Evolutionary conservation across 1,140 invertebrate genomes (phyloP).

Genomic region (Sinonovacula constricta): DNA sequence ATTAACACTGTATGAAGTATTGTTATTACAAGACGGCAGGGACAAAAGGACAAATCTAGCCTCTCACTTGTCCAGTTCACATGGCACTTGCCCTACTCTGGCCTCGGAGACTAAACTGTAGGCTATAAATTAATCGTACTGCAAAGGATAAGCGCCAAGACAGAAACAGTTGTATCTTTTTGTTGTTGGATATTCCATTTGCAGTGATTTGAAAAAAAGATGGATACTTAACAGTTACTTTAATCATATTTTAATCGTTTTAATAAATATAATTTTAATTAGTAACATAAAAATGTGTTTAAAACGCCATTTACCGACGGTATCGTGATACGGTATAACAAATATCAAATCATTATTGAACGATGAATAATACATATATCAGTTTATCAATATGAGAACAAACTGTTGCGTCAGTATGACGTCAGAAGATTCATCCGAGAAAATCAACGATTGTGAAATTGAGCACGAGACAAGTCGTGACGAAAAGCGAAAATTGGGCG

Average conservation of each 20-base stretch:
- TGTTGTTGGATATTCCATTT: too few relatives aligned
- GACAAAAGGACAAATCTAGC: not conserved
- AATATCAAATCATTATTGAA: not conserved
- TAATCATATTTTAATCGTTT: too few relatives aligned
- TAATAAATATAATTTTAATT: too few relatives aligned
- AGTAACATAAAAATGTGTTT: too few relatives aligned
- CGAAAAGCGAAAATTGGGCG: not conserved
- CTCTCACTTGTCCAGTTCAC: constrained; percentile 22
- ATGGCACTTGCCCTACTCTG: not conserved
- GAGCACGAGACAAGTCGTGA: not conserved
- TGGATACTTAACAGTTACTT: too few relatives aligned
- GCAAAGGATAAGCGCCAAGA: not conserved
- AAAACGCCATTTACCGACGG: too few relatives aligned
- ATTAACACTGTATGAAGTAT: constrained; percentile 37
- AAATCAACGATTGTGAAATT: not conserved
- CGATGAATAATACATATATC: not conserved
- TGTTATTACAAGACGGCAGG: constrained; percentile 13
- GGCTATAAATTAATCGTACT: not conserved
- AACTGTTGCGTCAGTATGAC: not conserved
- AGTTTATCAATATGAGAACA: not conserved
- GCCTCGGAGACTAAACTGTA: not conserved
- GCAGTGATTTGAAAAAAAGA: too few relatives aligned
- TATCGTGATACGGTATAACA: not conserved
- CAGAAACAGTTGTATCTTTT: not conserved
- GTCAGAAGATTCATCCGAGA: not conserved